Conservation (phyloP, 1,140 invertebrate genomes). For the Heliconius eleuchia region DNA sequence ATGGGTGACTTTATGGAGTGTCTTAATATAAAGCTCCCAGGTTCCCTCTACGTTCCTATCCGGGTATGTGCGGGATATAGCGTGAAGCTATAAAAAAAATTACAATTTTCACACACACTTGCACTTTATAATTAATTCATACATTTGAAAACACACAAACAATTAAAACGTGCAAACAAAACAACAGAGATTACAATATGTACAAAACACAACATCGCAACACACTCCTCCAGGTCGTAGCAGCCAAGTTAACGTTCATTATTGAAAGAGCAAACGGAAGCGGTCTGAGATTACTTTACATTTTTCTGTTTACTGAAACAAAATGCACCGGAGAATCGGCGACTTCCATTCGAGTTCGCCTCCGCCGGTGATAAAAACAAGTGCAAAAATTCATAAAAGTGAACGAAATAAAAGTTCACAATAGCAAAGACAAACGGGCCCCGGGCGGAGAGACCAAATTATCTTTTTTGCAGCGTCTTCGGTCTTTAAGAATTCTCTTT, state of each 20-base stretch:
- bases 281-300: conserved; percentile 21
- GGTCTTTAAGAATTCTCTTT: conserved; percentile 79
- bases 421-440: conserved; percentile 76
- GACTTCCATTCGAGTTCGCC: conserved; percentile 62
- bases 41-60: no score
- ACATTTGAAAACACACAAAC: no score
- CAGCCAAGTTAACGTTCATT: conserved; percentile 6
- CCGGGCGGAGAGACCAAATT: conserved; percentile 64
- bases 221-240: not conserved
- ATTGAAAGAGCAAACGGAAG: conserved; percentile 21
- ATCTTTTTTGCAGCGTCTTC: conserved; percentile 73
- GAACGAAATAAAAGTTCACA: conserved; percentile 75
- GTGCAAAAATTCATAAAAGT: conserved; percentile 74
- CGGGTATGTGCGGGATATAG: no score
- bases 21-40: no score
- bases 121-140: not conserved
- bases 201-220: not conserved
- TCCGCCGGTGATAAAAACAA: conserved; percentile 70
- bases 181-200: not conserved
- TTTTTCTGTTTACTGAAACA: conserved; percentile 48
- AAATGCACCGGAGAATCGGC: conserved; percentile 44
- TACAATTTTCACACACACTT: not conserved
- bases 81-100: no score
- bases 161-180: not conserved
- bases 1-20: no score